Evolutionary conservation across 2,888 invertebrate species (phyloP), one percentile per base, ranked within the genome.

Genomic region (Subacronicta megacephala): DNA sequence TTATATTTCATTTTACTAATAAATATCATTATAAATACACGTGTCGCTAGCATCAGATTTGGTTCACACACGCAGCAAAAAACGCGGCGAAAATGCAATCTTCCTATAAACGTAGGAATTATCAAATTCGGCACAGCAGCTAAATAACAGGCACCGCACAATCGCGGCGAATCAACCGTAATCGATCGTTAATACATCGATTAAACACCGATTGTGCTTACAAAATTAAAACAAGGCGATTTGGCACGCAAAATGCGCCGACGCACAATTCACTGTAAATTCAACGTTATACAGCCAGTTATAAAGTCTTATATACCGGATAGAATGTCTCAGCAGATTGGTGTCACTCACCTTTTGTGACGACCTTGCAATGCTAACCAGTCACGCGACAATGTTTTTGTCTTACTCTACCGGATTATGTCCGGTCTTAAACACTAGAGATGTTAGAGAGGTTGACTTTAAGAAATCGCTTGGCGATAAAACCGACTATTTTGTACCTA

Each of bases 351-450:
- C 92, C 93, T 83, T 84, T 80, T 68, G 71, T 43, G 78, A 87
- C 94, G 94, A 92, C 94, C 94, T 94, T 94, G 94, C 94, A 94
- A 94, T 94, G 94, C 88, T 92, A 93, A 93, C 93, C 88, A 84
- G 93, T 93, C 88, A 82, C 84, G 83, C 87, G 84, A 83, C 83
- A 78, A 59, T 83, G 75, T 78, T 66, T 56, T 83, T 70, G 57
- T 87, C 86, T 82, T 82, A 65, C 68, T 87, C 79, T 69, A 7
- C 31, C 81, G 18, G 40, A 51, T 61, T 44, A 49, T 49, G 60
- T 65, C 54, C 60, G 63, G 71, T 71, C 62, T 69, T 72, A 56
- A 65, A n/a, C n/a, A n/a, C n/a, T n/a, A n/a, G n/a, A n/a, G n/a
- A n/a, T n/a, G n/a, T n/a, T n/a, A n/a, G n/a, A 59, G 55, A 18